Conservation (phyloP, 2,113 vertebrate genomes). For the Amphilophus citrinellus region DNA sequence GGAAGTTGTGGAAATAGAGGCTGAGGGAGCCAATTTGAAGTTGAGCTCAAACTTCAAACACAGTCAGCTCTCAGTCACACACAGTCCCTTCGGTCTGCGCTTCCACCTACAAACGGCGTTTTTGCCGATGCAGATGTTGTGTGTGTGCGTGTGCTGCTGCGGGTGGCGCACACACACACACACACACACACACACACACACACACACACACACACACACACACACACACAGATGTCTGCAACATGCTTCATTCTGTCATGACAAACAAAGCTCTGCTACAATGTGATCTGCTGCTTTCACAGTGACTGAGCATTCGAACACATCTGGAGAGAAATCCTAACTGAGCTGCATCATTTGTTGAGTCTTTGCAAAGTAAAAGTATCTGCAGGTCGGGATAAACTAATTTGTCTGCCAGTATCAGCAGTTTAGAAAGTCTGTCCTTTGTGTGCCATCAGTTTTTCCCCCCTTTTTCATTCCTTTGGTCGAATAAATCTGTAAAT, state of each 20-base stretch:
- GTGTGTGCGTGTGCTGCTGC: conserved; percentile 20
- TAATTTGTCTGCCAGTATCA: neutral
- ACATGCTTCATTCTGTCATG: conserved; percentile 62
- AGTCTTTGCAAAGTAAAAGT: neutral
- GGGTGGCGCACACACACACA: conserved; percentile 48
- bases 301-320: conserved; percentile 18
- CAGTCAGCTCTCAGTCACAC: neutral
- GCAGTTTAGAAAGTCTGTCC: neutral
- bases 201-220: conserved; percentile 41
- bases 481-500: neutral
- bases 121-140: conserved; percentile 55
- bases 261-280: conserved; percentile 57
- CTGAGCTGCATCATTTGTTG: neutral
- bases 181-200: neutral
- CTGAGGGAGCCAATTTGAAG: conserved; percentile 17
- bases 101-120: conserved; percentile 1
- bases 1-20: neutral
- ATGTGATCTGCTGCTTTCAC: conserved; percentile 45
- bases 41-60: conserved; percentile 42
- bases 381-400: neutral
- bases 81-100: neutral
- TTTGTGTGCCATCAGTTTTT: neutral
- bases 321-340: conserved; percentile 25
- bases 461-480: neutral
- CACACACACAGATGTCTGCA: conserved; percentile 55